These are phyloP conservation scores for Rafetus swinhoei DNA, from an alignment of 2,113 vertebrate species.

Conservation along the genomic window DNA sequence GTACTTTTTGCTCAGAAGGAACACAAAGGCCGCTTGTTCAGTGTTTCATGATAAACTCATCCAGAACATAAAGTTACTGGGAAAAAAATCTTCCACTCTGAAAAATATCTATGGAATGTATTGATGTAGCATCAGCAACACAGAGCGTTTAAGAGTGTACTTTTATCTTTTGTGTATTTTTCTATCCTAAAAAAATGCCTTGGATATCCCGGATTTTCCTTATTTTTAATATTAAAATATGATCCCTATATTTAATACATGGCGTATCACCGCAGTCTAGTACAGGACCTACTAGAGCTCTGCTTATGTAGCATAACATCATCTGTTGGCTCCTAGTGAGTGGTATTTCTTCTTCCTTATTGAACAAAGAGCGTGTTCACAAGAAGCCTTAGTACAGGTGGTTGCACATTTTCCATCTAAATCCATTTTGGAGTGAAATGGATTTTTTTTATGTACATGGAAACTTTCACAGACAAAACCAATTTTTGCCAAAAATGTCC, in stretches of 20 bases:
- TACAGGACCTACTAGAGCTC: no score
- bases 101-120: background rate
- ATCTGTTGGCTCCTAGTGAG: no score
- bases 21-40: background rate
- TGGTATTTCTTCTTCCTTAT: background rate
- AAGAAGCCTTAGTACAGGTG: conserved; percentile 29
- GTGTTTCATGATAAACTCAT: background rate
- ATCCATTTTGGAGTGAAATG: no score
- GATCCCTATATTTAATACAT: background rate
- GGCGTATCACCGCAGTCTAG: background rate
- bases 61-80: background rate
- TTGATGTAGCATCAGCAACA: background rate
- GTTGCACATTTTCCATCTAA: conserved; percentile 2
- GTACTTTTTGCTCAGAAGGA: background rate
- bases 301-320: no score
- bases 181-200: background rate
- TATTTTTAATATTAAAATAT: background rate
- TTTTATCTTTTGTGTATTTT: background rate
- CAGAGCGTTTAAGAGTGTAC: background rate
- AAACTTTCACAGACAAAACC: conserved; percentile 48
- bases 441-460: conserved; percentile 41
- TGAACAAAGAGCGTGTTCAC: conserved; percentile 25
- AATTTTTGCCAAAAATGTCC: background rate
- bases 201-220: background rate
- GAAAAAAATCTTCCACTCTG: background rate